Base-by-base conservation (phyloP, 2,797 vertebrate genomes). In the Austrolebias charrua region DNA sequence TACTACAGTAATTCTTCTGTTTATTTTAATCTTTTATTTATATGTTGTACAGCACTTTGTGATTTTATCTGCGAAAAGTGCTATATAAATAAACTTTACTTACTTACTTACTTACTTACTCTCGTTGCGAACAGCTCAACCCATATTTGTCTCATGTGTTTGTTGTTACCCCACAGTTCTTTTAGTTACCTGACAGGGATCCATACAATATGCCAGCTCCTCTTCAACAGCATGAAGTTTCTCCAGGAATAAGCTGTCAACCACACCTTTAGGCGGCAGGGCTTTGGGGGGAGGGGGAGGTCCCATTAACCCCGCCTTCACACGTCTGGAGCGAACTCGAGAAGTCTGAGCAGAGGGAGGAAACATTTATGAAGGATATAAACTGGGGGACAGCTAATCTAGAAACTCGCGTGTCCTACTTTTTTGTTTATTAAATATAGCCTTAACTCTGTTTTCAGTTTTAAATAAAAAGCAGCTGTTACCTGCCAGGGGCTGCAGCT, bases 171-270 rank as follows among this genome's bases (percentile, higher is more conserved):
- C 2, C 1, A 11, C 38, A 40, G 38, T 40, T 24, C 11, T 40
- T 40, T 40, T 4, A 40, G 1, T 40, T 76, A 96, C 95, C 95
- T 95, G 95, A 76, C 90, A 95, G n/a, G 95, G 91, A 48, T 95
- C 94, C 89, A 95, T 89, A 60, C 93, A 95, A 2, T 94, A 92
- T 0, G 93, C 94, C 79, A 97, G 51, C 50, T 96, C 96, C 13
- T 95, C 95, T 52, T 97, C 96, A 65, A 97, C 96, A 0, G 95
- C 95, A 0, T 96, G 91, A 14, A 97, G 87, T 54, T 95, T 94
- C 87, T 97, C 95, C 91, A 97, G 93, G 80, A 97, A 97, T 1
- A 79, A 69, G 80, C 88, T 93, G 72, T 92, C 90, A 4, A 81
- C 57, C 20, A 68, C 91, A 0, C 90, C 85, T 0, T 89, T 93